Conservation (phyloP, 2,888 invertebrate species). For the Ernsta delagoae region DNA sequence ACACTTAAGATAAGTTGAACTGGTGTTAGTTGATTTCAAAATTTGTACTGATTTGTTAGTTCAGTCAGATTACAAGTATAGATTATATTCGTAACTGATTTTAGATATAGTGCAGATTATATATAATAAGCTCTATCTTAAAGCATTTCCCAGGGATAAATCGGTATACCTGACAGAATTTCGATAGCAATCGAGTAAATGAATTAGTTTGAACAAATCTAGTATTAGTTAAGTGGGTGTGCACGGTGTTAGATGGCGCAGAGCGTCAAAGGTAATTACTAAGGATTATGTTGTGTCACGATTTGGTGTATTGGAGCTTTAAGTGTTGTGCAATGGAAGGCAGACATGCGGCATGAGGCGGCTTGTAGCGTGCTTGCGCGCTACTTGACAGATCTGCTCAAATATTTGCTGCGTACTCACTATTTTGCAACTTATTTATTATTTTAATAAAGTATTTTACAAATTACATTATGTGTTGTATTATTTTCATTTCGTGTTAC, state of each 20-base stretch:
- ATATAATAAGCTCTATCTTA: slow-evolving; percentile 17
- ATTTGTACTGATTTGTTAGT: slow-evolving; percentile 9
- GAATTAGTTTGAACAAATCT: slow-evolving; percentile 24
- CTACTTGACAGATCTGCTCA: slow-evolving; percentile 48
- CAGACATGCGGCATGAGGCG: slow-evolving; percentile 54
- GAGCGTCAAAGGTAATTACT: slow-evolving; percentile 41
- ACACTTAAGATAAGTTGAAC: slow-evolving; percentile 22
- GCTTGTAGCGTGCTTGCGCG: slow-evolving; percentile 50
- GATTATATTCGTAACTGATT: background rate
- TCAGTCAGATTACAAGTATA: background rate
- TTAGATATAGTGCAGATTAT: slow-evolving; percentile 6
- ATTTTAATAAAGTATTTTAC: slow-evolving; percentile 82
- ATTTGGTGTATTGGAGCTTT: slow-evolving; percentile 59
- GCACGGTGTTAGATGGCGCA: slow-evolving; percentile 45
- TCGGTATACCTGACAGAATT: slow-evolving; percentile 10
- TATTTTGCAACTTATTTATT: slow-evolving; percentile 81
- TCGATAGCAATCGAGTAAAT: slow-evolving; percentile 15
- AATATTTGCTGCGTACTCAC: slow-evolving; percentile 67
- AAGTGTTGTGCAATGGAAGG: slow-evolving; percentile 52
- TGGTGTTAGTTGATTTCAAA: slow-evolving; percentile 15
- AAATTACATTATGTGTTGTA: slow-evolving; percentile 49
- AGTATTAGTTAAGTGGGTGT: slow-evolving; percentile 40
- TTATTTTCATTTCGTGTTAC: slow-evolving; percentile 3
- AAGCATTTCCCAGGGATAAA: slow-evolving; percentile 6
- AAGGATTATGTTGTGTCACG: slow-evolving; percentile 56